Conservation (phyloP, 2,888 invertebrate genomes). For the Tenthredo distinguenda region DNA sequence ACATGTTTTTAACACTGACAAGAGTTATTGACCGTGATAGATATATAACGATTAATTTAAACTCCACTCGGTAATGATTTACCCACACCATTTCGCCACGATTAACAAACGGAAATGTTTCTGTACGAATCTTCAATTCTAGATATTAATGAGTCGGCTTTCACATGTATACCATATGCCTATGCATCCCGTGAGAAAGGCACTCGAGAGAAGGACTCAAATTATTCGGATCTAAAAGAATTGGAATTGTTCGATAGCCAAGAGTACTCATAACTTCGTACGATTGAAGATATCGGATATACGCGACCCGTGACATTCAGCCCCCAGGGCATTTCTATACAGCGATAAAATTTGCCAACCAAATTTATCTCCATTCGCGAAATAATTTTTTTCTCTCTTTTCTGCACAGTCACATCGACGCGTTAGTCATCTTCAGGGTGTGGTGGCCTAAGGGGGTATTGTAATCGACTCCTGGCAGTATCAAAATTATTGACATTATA, state of each 20-base stretch:
- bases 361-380: not conserved
- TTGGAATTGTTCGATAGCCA: not conserved
- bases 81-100: not conserved
- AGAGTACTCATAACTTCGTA: not conserved
- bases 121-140: not conserved
- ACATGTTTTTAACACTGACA: not conserved
- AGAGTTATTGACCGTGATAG: constrained; percentile 15
- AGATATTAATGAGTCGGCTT: not conserved
- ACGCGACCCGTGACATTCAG: not conserved
- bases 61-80: not conserved
- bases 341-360: not conserved
- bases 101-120: not conserved
- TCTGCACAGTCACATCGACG: not conserved
- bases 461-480: not conserved
- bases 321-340: not conserved
- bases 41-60: not conserved
- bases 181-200: not conserved
- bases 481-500: not conserved
- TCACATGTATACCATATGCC: not conserved
- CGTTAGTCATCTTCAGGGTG: constrained; percentile 41
- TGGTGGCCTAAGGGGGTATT: constrained; percentile 17
- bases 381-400: not conserved
- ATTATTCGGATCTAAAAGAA: not conserved
- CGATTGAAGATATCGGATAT: not conserved
- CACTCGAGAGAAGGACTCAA: not conserved